A percentile compares a stretch with the other conserved stretches of the same genome.
Conservation (phyloP, 2,888 invertebrate species). For the Helobdella robusta region DNA sequence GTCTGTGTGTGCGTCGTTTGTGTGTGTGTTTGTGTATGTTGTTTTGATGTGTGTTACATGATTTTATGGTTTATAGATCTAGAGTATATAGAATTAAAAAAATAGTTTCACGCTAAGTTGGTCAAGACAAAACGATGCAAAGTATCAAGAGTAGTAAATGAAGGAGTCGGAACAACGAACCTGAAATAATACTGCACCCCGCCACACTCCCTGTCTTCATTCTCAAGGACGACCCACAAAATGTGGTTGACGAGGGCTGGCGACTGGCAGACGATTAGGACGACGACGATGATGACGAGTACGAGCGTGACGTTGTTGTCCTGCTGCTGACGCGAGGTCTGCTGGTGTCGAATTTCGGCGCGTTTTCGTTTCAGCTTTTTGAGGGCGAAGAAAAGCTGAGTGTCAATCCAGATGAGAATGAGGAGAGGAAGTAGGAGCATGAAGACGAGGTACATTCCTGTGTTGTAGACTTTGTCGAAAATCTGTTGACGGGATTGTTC, state of each 20-base stretch:
- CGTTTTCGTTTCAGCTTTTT: slow-evolving; percentile 32
- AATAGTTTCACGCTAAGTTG: background rate
- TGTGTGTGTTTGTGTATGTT: too few relatives aligned
- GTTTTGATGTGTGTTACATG: too few relatives aligned
- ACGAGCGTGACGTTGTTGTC: slow-evolving; percentile 37
- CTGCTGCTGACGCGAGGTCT: slow-evolving; percentile 33
- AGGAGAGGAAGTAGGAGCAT: slow-evolving; percentile 33
- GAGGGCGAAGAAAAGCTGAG: slow-evolving; percentile 32
- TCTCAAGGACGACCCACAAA: slow-evolving; percentile 30
- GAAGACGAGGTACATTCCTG: slow-evolving; percentile 34
- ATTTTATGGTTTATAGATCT: too few relatives aligned
- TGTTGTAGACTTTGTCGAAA: slow-evolving; percentile 29
- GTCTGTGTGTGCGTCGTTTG: too few relatives aligned
- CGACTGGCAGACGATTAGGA: slow-evolving; percentile 36
- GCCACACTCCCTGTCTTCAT: slow-evolving; percentile 30
- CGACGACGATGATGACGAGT: slow-evolving; percentile 35
- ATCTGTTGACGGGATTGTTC: too few relatives aligned
- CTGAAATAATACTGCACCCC: slow-evolving; percentile 35
- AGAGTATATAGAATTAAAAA: background rate
- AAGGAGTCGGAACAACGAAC: background rate
- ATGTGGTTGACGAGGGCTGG: slow-evolving; percentile 35
- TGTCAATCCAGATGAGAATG: slow-evolving; percentile 33
- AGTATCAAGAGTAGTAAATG: slow-evolving; percentile 19
- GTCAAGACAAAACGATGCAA: slow-evolving; percentile 19
- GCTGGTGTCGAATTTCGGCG: slow-evolving; percentile 29